Evolutionary conservation across 2,888 invertebrate genomes (phyloP).

Genomic region (Polymixis lichenea): DNA sequence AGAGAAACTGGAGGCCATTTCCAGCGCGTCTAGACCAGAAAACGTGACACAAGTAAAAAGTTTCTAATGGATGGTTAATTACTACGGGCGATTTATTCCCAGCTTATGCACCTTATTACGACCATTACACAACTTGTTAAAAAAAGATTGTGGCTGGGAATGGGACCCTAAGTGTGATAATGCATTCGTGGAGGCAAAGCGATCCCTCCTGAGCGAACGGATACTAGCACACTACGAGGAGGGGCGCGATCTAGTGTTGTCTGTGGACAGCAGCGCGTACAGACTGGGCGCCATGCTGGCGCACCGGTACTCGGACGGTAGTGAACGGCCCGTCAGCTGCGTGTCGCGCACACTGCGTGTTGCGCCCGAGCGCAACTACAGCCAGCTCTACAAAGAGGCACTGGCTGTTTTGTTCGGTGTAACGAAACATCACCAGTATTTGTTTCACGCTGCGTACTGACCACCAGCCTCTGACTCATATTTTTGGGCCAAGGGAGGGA

Average conservation of each 20-base stretch:
- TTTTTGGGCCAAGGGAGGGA: not conserved
- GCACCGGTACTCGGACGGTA: not conserved
- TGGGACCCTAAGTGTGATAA: not conserved
- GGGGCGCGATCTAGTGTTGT: not conserved
- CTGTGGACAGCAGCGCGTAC: constrained; percentile 8
- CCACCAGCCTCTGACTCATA: constrained; percentile 5
- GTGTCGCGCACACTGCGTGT: too few species aligned
- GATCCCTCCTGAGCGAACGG: not conserved
- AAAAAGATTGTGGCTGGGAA: not conserved
- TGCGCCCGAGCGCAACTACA: too few species aligned
- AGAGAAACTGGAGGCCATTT: too few species aligned
- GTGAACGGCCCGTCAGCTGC: not conserved
- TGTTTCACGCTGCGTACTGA: not conserved
- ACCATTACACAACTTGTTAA: too few species aligned
- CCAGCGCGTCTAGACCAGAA: too few species aligned
- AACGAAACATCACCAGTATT: constrained; percentile 3
- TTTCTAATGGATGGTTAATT: too few species aligned
- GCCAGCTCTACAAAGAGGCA: too few species aligned
- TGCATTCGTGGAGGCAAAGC: not conserved
- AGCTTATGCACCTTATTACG: too few species aligned
- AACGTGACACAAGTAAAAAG: too few species aligned
- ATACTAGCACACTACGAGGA: constrained; percentile 8
- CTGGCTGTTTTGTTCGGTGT: not conserved
- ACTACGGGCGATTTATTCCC: too few species aligned
- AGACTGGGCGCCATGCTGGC: constrained; percentile 1